Conservation (phyloP, 2,797 vertebrate species). For the Enteromius argenteus region DNA sequence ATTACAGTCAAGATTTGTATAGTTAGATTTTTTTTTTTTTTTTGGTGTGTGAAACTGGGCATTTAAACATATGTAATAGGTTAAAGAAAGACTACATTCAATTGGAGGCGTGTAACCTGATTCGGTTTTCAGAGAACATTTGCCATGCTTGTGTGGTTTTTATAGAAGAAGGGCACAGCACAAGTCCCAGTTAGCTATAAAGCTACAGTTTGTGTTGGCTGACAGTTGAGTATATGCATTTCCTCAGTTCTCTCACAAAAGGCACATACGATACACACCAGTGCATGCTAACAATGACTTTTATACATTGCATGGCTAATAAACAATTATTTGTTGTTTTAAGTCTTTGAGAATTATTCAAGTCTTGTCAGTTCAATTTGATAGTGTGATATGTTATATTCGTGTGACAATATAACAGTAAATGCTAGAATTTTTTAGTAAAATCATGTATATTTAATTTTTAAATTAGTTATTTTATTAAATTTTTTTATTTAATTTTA, state of each 20-base stretch:
- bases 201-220: conserved; percentile 58
- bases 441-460: neutral
- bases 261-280: conserved; percentile 42
- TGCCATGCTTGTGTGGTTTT: conserved; percentile 74
- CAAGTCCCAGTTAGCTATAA: conserved; percentile 55
- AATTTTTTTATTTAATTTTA: neutral
- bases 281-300: conserved; percentile 66
- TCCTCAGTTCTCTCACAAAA: conserved; percentile 61
- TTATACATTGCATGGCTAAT: conserved; percentile 43
- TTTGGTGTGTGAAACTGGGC: conserved; percentile 18
- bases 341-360: too few relatives aligned
- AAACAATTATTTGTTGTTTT: conserved; percentile 38
- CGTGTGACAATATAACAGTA: neutral
- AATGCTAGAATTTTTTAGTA: neutral
- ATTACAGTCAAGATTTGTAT: neutral
- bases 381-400: neutral
- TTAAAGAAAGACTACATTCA: conserved; percentile 71
- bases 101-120: conserved; percentile 73
- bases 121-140: conserved; percentile 71
- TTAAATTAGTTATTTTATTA: neutral
- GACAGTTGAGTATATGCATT: conserved; percentile 67
- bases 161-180: conserved; percentile 67
- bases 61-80: conserved; percentile 70
- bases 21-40: neutral
- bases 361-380: conserved; percentile 34